A percentile compares a stretch with the other conserved stretches of the same genome.
Evolutionary conservation across 2,113 vertebrate species (phyloP).

Genomic region (Fregata magnificens): DNA sequence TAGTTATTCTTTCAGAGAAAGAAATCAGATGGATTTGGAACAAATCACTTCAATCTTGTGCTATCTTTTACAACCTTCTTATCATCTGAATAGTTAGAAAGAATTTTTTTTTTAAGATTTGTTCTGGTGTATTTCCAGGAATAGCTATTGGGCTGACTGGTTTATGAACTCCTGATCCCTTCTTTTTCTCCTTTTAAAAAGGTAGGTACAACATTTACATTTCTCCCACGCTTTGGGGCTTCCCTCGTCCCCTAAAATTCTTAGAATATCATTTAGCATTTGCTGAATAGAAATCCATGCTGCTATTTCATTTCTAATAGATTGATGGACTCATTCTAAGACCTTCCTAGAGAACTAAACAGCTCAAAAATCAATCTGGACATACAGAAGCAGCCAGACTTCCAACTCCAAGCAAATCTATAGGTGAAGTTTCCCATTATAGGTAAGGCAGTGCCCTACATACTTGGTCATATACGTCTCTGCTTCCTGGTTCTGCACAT

Average conservation of each 20-base stretch:
- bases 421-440: background rate
- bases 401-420: background rate
- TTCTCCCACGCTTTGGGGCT: background rate
- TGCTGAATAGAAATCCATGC: background rate
- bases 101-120: background rate
- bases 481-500: background rate
- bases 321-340: background rate
- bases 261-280: background rate
- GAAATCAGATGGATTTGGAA: background rate
- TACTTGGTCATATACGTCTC: accelerated
- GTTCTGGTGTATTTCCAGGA: background rate
- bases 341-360: background rate
- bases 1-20: background rate
- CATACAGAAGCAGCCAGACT: background rate
- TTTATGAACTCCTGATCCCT: background rate
- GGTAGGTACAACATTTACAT: background rate
- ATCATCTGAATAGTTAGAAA: background rate
- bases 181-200: background rate
- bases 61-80: background rate
- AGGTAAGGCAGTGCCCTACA: background rate
- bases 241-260: background rate
- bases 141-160: background rate
- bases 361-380: background rate
- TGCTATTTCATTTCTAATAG: background rate
- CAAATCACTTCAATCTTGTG: background rate